Evolutionary conservation across 2,113 vertebrate genomes (phyloP).

Genomic region (Xiphophorus couchianus): DNA sequence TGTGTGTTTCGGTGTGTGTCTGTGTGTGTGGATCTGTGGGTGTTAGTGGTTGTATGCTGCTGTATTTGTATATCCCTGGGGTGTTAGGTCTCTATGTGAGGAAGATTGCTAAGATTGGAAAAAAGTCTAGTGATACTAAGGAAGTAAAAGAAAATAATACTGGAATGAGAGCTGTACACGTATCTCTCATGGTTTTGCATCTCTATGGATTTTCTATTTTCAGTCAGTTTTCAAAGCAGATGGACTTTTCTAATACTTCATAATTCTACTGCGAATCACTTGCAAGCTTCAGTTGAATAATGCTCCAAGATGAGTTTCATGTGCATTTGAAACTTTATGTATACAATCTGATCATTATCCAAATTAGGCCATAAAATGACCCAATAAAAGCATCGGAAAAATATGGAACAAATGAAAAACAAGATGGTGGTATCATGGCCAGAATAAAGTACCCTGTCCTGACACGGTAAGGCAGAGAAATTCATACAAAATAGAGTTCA

Average conservation of each 20-base stretch:
- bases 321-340: neutral
- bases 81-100: constrained; percentile 7
- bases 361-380: neutral
- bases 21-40: neutral
- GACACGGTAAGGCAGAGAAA: too few species aligned
- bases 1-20: constrained; percentile 16
- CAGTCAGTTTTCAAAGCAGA: neutral
- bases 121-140: constrained; percentile 21
- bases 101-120: neutral
- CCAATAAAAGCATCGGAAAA: neutral
- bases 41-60: constrained; percentile 10
- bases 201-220: neutral
- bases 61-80: constrained; percentile 14
- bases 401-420: neutral
- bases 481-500: too few species aligned
- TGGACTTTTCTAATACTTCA: neutral
- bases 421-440: too few species aligned
- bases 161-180: neutral
- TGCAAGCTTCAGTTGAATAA: neutral
- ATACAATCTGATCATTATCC: too few species aligned
- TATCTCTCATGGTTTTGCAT: constrained; percentile 8
- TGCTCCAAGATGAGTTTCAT: neutral
- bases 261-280: neutral
- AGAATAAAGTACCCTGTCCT: too few species aligned
- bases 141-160: constrained; percentile 17